Conservation (phyloP, 2,797 vertebrate genomes). For the Chrosomus eos region DNA sequence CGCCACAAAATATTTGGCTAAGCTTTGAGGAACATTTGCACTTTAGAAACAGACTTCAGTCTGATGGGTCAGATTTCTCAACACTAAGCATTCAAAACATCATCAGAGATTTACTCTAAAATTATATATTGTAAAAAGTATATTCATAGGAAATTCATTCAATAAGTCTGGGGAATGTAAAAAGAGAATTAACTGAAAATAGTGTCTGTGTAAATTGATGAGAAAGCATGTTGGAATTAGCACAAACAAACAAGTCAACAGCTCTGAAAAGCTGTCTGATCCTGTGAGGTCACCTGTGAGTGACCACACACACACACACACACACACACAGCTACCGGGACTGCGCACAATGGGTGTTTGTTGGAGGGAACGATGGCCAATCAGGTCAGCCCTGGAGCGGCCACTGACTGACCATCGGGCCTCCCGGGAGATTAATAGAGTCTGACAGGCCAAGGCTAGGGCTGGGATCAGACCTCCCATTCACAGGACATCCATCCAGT, state of each 20-base stretch:
- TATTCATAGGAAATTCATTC: background rate
- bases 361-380: constrained; percentile 21
- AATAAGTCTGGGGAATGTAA: background rate
- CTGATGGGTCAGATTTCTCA: constrained; percentile 26
- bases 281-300: constrained; percentile 48
- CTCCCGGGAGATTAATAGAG: constrained; percentile 59
- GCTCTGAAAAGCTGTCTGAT: constrained; percentile 37
- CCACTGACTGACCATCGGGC: constrained; percentile 47
- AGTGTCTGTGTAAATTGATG: background rate
- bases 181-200: background rate
- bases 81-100: constrained; percentile 35
- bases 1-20: constrained; percentile 50
- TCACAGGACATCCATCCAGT: constrained; percentile 34
- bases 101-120: background rate
- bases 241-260: constrained; percentile 17
- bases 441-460: constrained; percentile 56
- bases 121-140: background rate
- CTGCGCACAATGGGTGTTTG: constrained; percentile 39
- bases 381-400: constrained; percentile 15
- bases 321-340: constrained; percentile 1
- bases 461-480: constrained; percentile 35
- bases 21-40: constrained; percentile 24
- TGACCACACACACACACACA: constrained; percentile 4
- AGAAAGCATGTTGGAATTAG: background rate
- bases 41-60: constrained; percentile 29